Percentiles rank a stretch among this genome's conserved stretches.
These are phyloP conservation scores for Cydia splendana DNA, from an alignment of 1,140 invertebrate species.

Conservation along the genomic window DNA sequence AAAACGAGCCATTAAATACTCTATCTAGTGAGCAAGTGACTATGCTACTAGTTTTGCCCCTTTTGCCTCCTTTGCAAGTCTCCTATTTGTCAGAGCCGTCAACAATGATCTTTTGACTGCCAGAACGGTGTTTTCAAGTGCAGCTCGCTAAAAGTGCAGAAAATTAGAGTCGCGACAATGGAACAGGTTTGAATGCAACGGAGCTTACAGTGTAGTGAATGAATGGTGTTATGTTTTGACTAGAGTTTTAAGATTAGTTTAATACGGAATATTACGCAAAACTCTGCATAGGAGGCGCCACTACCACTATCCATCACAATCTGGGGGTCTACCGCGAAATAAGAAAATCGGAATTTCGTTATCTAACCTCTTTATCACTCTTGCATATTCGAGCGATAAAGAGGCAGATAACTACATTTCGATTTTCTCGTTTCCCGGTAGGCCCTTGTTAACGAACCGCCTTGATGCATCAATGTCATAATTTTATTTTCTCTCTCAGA, in stretches of 20 bases:
- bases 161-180: not conserved
- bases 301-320: too few relatives aligned
- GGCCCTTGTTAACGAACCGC: too few relatives aligned
- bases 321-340: too few relatives aligned
- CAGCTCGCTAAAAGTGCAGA: not conserved
- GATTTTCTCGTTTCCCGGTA: too few relatives aligned
- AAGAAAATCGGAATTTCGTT: too few relatives aligned
- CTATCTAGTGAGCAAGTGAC: not conserved
- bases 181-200: not conserved
- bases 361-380: too few relatives aligned
- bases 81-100: slow-evolving; percentile 1
- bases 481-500: too few relatives aligned
- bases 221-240: not conserved
- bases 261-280: too few relatives aligned
- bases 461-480: too few relatives aligned
- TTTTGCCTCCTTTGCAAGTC: not conserved
- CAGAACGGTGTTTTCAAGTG: not conserved
- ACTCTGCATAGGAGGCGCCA: too few relatives aligned
- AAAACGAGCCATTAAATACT: not conserved
- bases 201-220: not conserved
- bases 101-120: slow-evolving; percentile 21
- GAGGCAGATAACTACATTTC: too few relatives aligned
- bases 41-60: not conserved
- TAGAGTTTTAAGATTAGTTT: not conserved
- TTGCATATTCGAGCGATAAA: too few relatives aligned